Conservation (phyloP, 2,797 vertebrate genomes). For the Varecia variegata region DNA sequence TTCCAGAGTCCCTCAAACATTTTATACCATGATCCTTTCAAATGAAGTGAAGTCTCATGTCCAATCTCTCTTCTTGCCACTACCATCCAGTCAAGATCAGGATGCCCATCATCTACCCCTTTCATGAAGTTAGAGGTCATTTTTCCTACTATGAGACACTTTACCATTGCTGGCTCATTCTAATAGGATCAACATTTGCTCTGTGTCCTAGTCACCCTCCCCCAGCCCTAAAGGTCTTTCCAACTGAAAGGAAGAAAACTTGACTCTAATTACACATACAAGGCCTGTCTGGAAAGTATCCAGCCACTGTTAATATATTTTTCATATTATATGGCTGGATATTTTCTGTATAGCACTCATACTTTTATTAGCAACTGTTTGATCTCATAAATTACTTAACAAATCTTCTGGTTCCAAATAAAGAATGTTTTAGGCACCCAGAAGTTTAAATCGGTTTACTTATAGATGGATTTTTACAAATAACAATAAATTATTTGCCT, state of each 20-base stretch:
- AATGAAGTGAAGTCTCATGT: background rate
- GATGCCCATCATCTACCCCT: background rate
- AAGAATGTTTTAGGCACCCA: background rate
- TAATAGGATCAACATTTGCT: background rate
- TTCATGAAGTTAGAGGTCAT: background rate
- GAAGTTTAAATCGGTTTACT: slow-evolving; percentile 10
- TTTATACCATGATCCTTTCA: background rate
- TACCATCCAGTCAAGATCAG: background rate
- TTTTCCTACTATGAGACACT: background rate
- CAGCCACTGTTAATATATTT: no score
- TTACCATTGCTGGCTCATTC: background rate
- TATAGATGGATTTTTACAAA: background rate
- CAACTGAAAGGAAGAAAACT: background rate
- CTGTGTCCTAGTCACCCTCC: background rate
- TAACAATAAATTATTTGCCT: background rate
- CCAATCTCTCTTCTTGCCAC: background rate
- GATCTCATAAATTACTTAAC: background rate
- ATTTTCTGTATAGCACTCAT: rapidly evolving
- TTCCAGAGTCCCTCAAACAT: background rate
- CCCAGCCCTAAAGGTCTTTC: background rate
- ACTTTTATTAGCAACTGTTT: background rate
- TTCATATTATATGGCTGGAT: no score
- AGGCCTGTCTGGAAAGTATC: no score
- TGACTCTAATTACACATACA: background rate
- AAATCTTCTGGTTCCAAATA: background rate